phyloP scores from a whole-genome alignment of 2,113 vertebrate species.

The Micronisus gabar region DNA sequence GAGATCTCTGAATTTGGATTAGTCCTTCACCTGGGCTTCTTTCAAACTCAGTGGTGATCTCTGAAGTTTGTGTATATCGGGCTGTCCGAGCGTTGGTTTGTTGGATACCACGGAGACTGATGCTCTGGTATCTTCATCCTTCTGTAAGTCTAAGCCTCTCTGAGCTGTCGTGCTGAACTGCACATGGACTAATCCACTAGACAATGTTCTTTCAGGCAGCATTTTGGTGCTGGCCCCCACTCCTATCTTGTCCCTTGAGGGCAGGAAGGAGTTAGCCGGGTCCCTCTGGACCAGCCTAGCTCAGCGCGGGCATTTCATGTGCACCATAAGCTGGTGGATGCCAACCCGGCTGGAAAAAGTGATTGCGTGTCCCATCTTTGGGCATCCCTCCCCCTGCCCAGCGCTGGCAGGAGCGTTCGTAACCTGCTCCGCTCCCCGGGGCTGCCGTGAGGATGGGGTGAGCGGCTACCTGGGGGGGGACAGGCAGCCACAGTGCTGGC shows the following conservation, averaged over 20 bases:
- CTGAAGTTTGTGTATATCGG: accelerated
- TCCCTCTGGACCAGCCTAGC: not conserved
- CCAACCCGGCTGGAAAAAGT: not conserved
- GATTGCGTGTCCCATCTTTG: not conserved
- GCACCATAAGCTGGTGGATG: not conserved
- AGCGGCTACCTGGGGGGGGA: accelerated
- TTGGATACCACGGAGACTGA: accelerated
- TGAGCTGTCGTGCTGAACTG: not conserved
- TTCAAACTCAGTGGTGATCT: not conserved
- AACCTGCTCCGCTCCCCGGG: not conserved
- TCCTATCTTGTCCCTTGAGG: not conserved
- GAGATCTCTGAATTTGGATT: not conserved
- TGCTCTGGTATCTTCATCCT: not conserved
- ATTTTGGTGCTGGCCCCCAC: not conserved
- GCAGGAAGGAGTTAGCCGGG: not conserved
- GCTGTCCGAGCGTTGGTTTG: not conserved
- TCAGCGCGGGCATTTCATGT: not conserved
- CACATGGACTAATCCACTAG: not conserved
- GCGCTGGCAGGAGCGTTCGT: not conserved
- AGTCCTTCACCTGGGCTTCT: not conserved
- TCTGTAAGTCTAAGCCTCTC: not conserved
- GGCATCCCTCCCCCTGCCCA: not conserved
- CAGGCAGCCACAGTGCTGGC: not conserved
- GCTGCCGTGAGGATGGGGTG: not conserved
- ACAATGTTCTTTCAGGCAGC: not conserved